Conservation (phyloP, 2,797 vertebrate species). For the Mus minutoides region DNA sequence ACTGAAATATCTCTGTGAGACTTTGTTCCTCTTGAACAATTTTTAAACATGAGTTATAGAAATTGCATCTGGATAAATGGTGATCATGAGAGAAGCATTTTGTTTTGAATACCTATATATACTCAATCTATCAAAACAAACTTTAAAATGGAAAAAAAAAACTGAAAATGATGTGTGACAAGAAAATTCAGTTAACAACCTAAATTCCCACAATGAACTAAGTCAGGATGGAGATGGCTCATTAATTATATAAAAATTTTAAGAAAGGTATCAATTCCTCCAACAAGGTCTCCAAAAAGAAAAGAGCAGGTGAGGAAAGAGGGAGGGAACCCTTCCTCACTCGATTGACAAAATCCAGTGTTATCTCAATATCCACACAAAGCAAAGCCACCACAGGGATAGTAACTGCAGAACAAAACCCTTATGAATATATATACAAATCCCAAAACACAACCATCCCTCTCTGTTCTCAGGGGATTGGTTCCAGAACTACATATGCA, state of each 20-base stretch:
- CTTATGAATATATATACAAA: not conserved
- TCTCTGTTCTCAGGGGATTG: not conserved
- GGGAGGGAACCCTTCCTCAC: not conserved
- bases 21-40: not conserved
- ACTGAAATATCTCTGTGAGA: not conserved
- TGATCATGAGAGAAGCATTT: not conserved
- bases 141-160: not conserved
- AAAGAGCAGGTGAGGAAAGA: not conserved
- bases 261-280: not conserved
- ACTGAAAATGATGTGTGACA: not conserved
- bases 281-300: not conserved
- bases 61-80: not conserved
- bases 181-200: not conserved
- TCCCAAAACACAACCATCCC: not conserved
- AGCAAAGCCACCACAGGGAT: not conserved
- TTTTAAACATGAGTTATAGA: not conserved
- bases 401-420: not conserved
- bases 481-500: not conserved
- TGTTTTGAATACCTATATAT: not conserved
- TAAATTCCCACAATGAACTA: not conserved
- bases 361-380: constrained; percentile 9
- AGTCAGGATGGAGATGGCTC: not conserved
- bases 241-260: not conserved
- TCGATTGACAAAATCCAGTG: not conserved
- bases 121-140: not conserved